Conservation (phyloP, 1,140 invertebrate genomes). For the Drosophila repleta region DNA sequence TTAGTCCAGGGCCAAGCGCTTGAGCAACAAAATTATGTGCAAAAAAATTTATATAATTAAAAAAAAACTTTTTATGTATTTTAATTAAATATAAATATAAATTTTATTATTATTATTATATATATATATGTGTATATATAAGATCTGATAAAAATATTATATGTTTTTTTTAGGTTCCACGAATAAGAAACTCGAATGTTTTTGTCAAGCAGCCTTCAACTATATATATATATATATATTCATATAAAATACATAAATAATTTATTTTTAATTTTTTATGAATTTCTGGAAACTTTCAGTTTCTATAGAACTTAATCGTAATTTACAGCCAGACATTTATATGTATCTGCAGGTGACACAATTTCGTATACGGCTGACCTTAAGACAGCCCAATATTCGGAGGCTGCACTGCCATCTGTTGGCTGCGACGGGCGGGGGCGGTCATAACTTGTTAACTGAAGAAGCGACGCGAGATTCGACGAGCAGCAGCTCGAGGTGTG, state of each 20-base stretch:
- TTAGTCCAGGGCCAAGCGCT: no score
- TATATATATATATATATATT: no score
- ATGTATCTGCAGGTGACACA: constrained; percentile 47
- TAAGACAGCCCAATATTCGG: constrained; percentile 40
- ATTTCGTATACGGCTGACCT: constrained; percentile 60
- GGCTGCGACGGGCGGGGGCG: constrained; percentile 9
- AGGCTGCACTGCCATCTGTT: constrained; percentile 41
- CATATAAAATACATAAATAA: background rate
- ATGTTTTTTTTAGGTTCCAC: no score
- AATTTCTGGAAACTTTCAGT: background rate
- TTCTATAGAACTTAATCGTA: background rate
- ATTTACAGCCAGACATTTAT: background rate
- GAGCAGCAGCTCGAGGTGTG: constrained; percentile 13
- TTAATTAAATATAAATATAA: no score
- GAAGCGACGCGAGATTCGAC: constrained; percentile 66
- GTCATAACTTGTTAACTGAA: constrained; percentile 51
- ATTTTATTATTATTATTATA: no score
- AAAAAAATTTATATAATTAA: no score
- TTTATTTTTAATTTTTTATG: background rate
- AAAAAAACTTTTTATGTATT: no score
- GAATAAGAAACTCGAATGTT: no score
- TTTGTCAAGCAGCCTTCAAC: no score
- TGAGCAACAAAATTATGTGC: no score
- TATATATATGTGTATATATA: no score
- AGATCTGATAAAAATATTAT: no score